Percentiles rank a stretch among this genome's conserved stretches.
These are phyloP conservation scores for Smittia sp. DNA, from an alignment of 2,888 invertebrate species.

Conservation along the genomic window DNA sequence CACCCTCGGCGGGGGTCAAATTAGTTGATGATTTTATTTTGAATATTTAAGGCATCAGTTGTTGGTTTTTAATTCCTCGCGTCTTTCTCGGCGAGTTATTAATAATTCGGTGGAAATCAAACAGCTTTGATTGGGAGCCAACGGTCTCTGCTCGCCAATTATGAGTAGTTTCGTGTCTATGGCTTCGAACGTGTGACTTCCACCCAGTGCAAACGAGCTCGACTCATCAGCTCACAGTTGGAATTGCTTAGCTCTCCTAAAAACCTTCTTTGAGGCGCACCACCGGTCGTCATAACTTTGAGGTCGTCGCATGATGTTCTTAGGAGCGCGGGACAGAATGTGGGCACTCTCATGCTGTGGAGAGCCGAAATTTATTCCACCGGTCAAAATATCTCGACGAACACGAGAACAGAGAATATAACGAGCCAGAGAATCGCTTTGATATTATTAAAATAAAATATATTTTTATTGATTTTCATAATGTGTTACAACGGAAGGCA, in stretches of 20 bases:
- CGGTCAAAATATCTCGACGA: background rate
- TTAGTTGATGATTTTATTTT: conserved; percentile 42
- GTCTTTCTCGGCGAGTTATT: conserved; percentile 1
- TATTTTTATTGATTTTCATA: conserved; percentile 42
- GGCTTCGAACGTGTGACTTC: background rate
- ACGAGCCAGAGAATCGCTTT: conserved; percentile 18
- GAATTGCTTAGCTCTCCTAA: conserved; percentile 16
- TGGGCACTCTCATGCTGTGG: conserved; percentile 33
- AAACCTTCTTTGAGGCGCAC: background rate
- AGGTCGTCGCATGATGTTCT: conserved; percentile 6
- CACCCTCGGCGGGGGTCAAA: conserved; percentile 36
- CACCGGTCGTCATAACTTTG: conserved; percentile 1
- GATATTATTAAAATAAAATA: conserved; percentile 36
- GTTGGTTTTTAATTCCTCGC: conserved; percentile 21
- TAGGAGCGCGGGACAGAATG: background rate
- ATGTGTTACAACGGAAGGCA: conserved; percentile 42
- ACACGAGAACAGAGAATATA: conserved; percentile 9
- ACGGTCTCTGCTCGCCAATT: background rate
- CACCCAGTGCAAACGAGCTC: background rate
- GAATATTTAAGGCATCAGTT: conserved; percentile 39
- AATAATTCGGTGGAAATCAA: conserved; percentile 38
- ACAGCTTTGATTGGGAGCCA: background rate
- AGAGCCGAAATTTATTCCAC: conserved; percentile 22
- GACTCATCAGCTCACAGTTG: conserved; percentile 23
- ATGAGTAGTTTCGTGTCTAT: conserved; percentile 1